These are phyloP conservation scores for Deroptyus accipitrinus DNA, from an alignment of 2,113 vertebrate genomes.

Conservation along the genomic window DNA sequence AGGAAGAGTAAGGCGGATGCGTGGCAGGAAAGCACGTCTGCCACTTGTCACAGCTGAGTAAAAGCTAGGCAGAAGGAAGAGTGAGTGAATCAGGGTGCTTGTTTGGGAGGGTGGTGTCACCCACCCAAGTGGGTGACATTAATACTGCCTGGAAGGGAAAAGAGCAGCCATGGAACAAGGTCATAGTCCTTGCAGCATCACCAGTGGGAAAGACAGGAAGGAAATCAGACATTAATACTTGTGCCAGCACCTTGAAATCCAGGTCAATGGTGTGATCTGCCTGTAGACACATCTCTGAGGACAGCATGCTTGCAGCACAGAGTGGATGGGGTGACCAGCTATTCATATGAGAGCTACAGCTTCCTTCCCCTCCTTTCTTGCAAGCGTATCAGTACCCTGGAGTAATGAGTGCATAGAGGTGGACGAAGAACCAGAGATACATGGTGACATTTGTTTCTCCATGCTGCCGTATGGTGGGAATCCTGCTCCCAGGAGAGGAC, in stretches of 20 bases:
- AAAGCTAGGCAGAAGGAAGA: neutral
- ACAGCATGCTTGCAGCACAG: fast-evolving
- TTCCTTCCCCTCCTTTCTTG: neutral
- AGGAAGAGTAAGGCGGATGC: neutral
- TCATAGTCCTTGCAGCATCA: neutral
- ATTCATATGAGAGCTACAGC: neutral
- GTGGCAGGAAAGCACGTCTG: neutral
- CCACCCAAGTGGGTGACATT: neutral
- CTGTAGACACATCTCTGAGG: neutral
- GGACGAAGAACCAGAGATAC: neutral
- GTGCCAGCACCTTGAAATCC: neutral
- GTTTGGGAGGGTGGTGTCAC: neutral
- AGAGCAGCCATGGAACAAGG: neutral
- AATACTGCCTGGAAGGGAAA: neutral
- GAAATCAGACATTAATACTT: neutral
- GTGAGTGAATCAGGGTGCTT: neutral
- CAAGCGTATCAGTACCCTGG: neutral
- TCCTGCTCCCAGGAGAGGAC: neutral
- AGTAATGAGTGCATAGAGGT: neutral
- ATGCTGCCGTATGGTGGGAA: neutral
- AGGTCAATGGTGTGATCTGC: neutral
- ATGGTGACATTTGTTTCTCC: neutral
- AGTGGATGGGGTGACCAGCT: fast-evolving
- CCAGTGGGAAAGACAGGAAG: neutral
- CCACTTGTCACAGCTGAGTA: neutral